Conservation (phyloP, 1,140 invertebrate species). For the Acromyrmex charruanus region DNA sequence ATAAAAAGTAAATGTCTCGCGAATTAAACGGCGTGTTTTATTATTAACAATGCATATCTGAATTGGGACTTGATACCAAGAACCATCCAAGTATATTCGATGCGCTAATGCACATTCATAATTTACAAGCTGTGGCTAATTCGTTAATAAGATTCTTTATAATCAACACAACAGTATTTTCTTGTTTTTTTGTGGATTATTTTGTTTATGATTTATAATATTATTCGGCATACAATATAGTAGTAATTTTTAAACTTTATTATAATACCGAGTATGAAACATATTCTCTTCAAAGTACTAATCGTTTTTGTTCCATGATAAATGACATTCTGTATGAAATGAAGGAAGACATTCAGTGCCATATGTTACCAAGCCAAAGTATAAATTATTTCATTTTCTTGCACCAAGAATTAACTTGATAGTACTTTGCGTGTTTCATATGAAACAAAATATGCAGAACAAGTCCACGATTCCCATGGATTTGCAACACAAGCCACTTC, state of each 20-base stretch:
- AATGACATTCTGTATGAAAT: not conserved
- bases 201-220: not conserved
- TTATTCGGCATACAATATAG: not conserved
- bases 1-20: constrained; percentile 39
- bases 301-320: not conserved
- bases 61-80: not conserved
- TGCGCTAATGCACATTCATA: not conserved
- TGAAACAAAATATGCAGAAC: not conserved
- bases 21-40: constrained; percentile 51
- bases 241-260: not conserved
- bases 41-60: constrained; percentile 58
- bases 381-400: not conserved
- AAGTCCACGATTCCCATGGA: constrained; percentile 1
- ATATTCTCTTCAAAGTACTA: not conserved
- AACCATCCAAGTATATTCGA: not conserved
- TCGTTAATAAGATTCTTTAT: not conserved
- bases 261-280: not conserved
- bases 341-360: not conserved
- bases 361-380: not conserved
- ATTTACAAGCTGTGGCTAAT: not conserved
- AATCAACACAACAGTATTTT: not conserved
- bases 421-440: not conserved
- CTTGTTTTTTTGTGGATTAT: not conserved
- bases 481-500: not conserved
- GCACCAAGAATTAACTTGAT: not conserved